phyloP scores from a whole-genome alignment of 2,888 invertebrate species.

The Patella depressa region DNA sequence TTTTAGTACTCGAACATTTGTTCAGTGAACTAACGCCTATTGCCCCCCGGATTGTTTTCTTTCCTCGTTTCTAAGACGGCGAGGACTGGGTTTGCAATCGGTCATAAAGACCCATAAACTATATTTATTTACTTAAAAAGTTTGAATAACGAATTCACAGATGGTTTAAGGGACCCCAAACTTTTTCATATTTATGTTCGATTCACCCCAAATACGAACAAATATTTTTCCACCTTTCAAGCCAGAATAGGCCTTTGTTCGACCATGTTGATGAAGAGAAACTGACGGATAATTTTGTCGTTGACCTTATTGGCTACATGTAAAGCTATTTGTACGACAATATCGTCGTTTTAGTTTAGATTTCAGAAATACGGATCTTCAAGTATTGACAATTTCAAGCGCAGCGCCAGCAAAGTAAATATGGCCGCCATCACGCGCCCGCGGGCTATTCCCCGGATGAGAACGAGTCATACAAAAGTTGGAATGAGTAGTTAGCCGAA shows the following conservation, averaged over 20 bases:
- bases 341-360: no score
- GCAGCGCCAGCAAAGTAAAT: neutral
- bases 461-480: slow-evolving; percentile 4
- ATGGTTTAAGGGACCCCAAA: neutral
- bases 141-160: neutral
- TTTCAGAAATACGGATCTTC: no score
- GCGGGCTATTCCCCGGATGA: neutral
- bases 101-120: neutral
- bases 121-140: neutral
- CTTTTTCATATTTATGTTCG: neutral
- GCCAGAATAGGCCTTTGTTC: no score
- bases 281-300: no score
- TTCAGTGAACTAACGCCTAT: neutral
- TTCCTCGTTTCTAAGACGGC: neutral
- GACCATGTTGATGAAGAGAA: no score
- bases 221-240: neutral
- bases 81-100: neutral
- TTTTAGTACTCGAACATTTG: no score
- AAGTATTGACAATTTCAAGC: neutral
- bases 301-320: no score
- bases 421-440: slow-evolving; percentile 1
- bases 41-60: slow-evolving; percentile 2
- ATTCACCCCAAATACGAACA: neutral
- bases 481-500: slow-evolving; percentile 4
- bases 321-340: no score